Evolutionary conservation across 2,113 vertebrate genomes (phyloP).

Genomic region (Syrrhaptes paradoxus): DNA sequence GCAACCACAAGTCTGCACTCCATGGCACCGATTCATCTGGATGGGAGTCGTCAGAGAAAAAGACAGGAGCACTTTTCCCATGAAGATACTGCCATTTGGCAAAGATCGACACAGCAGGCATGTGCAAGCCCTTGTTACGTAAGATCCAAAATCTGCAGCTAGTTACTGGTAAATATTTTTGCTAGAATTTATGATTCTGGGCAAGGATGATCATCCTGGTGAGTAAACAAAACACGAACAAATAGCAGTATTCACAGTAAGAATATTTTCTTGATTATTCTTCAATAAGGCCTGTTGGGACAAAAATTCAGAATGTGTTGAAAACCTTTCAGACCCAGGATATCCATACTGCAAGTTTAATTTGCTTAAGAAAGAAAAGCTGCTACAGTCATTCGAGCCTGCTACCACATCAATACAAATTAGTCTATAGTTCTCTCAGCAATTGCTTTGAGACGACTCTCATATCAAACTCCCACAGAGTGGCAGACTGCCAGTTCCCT

Average conservation of each 20-base stretch:
- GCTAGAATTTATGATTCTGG: neutral
- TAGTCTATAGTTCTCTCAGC: neutral
- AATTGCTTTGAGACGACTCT: neutral
- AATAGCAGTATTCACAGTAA: neutral
- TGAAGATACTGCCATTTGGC: conserved; percentile 38
- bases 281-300: neutral
- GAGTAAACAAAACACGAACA: conserved; percentile 15
- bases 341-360: neutral
- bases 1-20: neutral
- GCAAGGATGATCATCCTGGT: neutral
- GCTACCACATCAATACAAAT: neutral
- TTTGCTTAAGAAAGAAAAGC: neutral
- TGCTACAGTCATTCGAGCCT: neutral
- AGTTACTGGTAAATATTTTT: conserved; percentile 50
- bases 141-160: conserved; percentile 24
- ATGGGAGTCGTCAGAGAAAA: neutral
- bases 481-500: neutral
- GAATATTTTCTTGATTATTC: neutral
- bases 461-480: neutral
- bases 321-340: neutral
- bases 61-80: neutral
- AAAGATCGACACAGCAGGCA: neutral
- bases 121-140: neutral
- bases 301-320: neutral
- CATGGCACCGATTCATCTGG: neutral